A percentile compares a stretch with the other conserved stretches of the same genome.
Conservation (phyloP, 2,113 vertebrate species). For the Poeciliopsis prolifica region DNA sequence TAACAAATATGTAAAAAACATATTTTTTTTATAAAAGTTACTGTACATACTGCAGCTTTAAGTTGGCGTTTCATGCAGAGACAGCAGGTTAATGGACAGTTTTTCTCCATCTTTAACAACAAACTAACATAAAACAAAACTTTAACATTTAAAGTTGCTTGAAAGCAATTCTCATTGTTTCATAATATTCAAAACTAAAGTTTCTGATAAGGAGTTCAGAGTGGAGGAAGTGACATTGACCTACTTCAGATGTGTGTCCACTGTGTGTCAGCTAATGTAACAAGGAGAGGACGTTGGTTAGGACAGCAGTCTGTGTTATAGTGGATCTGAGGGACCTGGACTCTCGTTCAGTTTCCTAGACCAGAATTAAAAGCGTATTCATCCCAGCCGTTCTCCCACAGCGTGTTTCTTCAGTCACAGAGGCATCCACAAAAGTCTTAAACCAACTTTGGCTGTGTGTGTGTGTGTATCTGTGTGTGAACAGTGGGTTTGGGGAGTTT, state of each 20-base stretch:
- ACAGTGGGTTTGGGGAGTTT: conserved; percentile 65
- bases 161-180: too few species aligned
- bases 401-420: conserved; percentile 52
- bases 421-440: conserved; percentile 63
- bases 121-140: too few species aligned
- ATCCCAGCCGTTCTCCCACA: conserved; percentile 59
- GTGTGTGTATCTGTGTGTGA: conserved; percentile 22
- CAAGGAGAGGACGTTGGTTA: not conserved
- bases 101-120: too few species aligned
- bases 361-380: conserved; percentile 59
- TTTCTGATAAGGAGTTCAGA: too few species aligned
- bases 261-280: conserved; percentile 19
- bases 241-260: conserved; percentile 15
- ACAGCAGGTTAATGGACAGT: too few species aligned
- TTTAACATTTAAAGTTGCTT: too few species aligned
- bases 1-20: too few species aligned
- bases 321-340: not conserved
- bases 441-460: conserved; percentile 52
- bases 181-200: too few species aligned
- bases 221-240: not conserved
- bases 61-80: too few species aligned
- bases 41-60: too few species aligned
- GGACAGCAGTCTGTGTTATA: not conserved
- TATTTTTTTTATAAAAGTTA: too few species aligned
- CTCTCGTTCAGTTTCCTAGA: conserved; percentile 51